Evolutionary conservation across 2,888 invertebrate genomes (phyloP), one percentile per base, ranked within the genome.

Genomic region (Watsonalla binaria): DNA sequence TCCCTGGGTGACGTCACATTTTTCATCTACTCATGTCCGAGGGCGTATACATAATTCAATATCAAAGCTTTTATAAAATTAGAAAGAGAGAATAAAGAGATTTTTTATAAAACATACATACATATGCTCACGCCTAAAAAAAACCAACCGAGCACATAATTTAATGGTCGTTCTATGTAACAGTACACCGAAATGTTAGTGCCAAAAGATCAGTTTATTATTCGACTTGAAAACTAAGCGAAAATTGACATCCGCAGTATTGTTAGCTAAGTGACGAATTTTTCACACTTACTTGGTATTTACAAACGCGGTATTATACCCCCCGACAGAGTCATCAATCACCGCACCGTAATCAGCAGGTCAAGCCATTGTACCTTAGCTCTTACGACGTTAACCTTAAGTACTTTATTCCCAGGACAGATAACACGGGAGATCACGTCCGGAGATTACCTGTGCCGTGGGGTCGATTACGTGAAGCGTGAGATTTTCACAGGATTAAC

Each of bases 41-140:
- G 55, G 69, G 81, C 78, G 65, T 61, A 78, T 76, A 73, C 76
- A 77, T 76, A 78, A 83, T 80, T 76, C 76, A 79, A 79, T 81
- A 76, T 74, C 63, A 66, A 68, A 74, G 74, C 70, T 74, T 76
- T 75, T 75, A 74, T 76, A 78, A 74, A 80, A 78, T 76, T 72
- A 72, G 67, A 76, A 74, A 73, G 73, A 67, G 66, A 62, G 68
- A 66, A 75, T 66, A 66, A 60, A 65, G 67, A 55, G 51, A n/a
- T n/a, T n/a, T n/a, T n/a, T n/a, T n/a, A n/a, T n/a, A n/a, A n/a
- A n/a, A n/a, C n/a, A n/a, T n/a, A n/a, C n/a, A n/a, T n/a, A n/a
- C n/a, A n/a, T n/a, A n/a, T n/a, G n/a, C n/a, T n/a, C n/a, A n/a
- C n/a, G n/a, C n/a, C n/a, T n/a, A n/a, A n/a, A n/a, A n/a, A n/a